Base-by-base conservation (phyloP, 1,140 invertebrate genomes). In the Drosophila ironensis region DNA sequence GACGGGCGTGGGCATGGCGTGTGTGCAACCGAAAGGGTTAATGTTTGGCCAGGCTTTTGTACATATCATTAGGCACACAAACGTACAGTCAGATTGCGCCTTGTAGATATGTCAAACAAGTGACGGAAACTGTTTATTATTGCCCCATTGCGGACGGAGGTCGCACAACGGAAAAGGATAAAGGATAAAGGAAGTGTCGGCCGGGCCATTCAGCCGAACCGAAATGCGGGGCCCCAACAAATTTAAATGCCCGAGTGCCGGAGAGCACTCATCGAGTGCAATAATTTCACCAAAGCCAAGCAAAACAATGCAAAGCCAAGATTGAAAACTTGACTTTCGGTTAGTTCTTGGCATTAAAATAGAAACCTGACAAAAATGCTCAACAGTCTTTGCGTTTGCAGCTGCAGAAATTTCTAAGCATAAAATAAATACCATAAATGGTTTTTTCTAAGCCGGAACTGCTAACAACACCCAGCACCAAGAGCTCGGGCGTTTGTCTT, bases 51-150 rank as follows among this genome's bases (percentile, higher is more conserved):
- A 66, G 56, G 69, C 63, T 60, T 74, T 74, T 70, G 66, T 78
- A 86, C 77, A 86, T 86, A 84, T 86, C 80, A 78, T 78, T 86
- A 86, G 42, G 60, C 80, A 73, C 41, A 84, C 70, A 70, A 64
- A 54, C 40, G 4, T 20, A 45, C 22, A 60, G 47, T 63, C 57
- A 40, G 74, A 86, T 84, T 84, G 70, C 46, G 57, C 71, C 60
- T 74, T 68, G 71, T 86, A 86, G 60, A 86, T 86, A 50, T 78
- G 66, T 86, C 75, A 86, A 68, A 81, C 67, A 80, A 63, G 60
- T 86, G 75, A 80, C 80, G 80, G 80, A 86, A 86, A 80, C 74
- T 87, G 80, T 86, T 86, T 86, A 86, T 86, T 86, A 86, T 87
- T 86, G 74, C 71, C 60, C 61, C 74, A 72, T 72, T 72, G 69